Conservation (phyloP, 2,113 vertebrate genomes). For the Ophthalmolycus amberensis region DNA sequence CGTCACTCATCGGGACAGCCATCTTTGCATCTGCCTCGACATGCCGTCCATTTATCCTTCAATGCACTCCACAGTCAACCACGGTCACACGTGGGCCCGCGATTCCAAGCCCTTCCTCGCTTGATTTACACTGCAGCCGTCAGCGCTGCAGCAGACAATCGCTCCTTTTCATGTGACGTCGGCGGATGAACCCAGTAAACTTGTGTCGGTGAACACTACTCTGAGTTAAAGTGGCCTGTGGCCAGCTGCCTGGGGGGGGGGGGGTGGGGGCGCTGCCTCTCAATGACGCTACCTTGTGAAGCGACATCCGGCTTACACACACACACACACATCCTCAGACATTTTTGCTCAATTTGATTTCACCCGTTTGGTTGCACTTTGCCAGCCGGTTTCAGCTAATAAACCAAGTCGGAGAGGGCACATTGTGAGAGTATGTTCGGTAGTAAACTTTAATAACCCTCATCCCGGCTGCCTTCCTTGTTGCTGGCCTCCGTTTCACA, state of each 20-base stretch:
- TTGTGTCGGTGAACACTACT: constrained; percentile 52
- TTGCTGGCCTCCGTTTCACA: background rate
- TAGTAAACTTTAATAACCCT: constrained; percentile 40
- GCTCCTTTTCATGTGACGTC: constrained; percentile 51
- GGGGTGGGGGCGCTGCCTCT: constrained; percentile 26
- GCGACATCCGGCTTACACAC: constrained; percentile 12
- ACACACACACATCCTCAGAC: constrained; percentile 4
- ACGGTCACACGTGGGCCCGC: constrained; percentile 17
- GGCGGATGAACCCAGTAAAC: constrained; percentile 48
- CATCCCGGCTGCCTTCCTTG: constrained; percentile 2
- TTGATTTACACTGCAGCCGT: constrained; percentile 52
- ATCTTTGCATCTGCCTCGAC: background rate
- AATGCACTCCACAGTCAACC: constrained; percentile 34
- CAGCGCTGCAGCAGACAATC: constrained; percentile 54
- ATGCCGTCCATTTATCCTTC: background rate
- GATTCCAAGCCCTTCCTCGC: constrained; percentile 34
- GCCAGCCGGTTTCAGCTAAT: constrained; percentile 3
- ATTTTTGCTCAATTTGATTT: constrained; percentile 46
- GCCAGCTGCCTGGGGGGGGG: constrained; percentile 43
- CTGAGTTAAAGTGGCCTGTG: constrained; percentile 53
- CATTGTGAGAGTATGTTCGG: constrained; percentile 21
- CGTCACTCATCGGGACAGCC: background rate
- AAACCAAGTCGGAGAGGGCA: constrained; percentile 16
- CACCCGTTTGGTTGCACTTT: constrained; percentile 35
- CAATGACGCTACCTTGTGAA: constrained; percentile 62